Conservation (phyloP, 2,888 invertebrate species). For the Platynereis dumerilii region DNA sequence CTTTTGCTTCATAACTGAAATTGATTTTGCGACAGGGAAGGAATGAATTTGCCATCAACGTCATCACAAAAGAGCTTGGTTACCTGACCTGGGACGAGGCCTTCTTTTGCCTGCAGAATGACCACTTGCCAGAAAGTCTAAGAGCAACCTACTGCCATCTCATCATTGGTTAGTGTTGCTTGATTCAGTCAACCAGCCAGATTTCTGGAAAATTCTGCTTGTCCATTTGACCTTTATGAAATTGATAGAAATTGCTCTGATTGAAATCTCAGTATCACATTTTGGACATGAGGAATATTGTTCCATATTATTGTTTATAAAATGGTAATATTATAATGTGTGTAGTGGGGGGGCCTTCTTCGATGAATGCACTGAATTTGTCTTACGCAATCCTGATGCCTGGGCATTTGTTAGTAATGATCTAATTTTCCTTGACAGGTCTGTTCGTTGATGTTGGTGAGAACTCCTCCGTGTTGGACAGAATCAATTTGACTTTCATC, state of each 20-base stretch:
- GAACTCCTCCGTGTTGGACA: conserved; percentile 56
- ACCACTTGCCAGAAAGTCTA: conserved; percentile 53
- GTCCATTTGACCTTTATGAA: too few relatives aligned
- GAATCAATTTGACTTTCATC: conserved; percentile 57
- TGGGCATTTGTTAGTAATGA: too few relatives aligned
- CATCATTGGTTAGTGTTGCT: conserved; percentile 58
- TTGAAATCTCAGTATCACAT: too few relatives aligned
- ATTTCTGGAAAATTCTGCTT: too few relatives aligned
- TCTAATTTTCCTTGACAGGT: conserved; percentile 38
- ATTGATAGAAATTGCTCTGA: too few relatives aligned
- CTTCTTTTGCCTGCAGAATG: conserved; percentile 54
- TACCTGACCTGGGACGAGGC: conserved; percentile 61
- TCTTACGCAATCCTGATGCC: too few relatives aligned
- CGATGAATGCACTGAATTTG: too few relatives aligned
- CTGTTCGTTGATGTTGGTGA: conserved; percentile 61
- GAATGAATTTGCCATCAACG: conserved; percentile 55
- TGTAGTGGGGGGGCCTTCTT: too few relatives aligned
- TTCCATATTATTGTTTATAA: too few relatives aligned
- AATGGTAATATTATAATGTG: too few relatives aligned
- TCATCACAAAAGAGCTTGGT: conserved; percentile 56
- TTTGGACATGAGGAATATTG: too few relatives aligned
- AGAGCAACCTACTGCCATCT: conserved; percentile 61
- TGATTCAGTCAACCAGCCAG: too few relatives aligned
- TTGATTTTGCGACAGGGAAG: conserved; percentile 49
- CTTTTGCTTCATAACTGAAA: neutral